Base-by-base conservation (phyloP, 2,113 vertebrate genomes). In the Amia ocellicauda region DNA sequence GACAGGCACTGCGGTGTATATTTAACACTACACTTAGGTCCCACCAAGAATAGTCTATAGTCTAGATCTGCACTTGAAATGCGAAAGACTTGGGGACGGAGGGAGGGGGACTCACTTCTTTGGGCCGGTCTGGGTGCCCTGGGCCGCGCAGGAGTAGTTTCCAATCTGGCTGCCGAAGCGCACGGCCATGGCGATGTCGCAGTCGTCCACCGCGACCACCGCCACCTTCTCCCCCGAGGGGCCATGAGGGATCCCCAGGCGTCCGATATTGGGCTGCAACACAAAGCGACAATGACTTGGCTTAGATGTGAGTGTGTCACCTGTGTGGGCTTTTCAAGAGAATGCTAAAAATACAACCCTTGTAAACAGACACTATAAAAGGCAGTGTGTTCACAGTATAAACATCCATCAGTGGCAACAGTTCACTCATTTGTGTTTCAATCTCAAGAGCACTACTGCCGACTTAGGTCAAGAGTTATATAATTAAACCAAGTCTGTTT, bases 141-240 rank as follows among this genome's bases (percentile, higher is more conserved):
- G 95, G 13, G 97, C 96, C 0, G 96, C 97, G 0, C 97, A 99
- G 42, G 92, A 94, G 81, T 99, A 98, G 87, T 99, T 99, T 16
- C 93, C 91, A 0, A 97, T 87, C 49, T 90, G 78, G 71, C 58
- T 85, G 19, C 96, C 93, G 0, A 98, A 99, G 56, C 93, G 92
- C 65, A 97, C 90, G 0, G 97, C 94, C 88, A 98, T 89, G 3
- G 97, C 90, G 0, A 93, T 94, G 78, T 99, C 97, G 62, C 97
- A 99, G 80, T 94, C 91, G 0, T 98, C 97, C 68, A 99, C 93
- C 0, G 95, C 94, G 16, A 99, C 94, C 68, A 98, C 92, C 0
- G 96, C 95, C 78, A 99, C 93, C 79, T 99, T 99, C 74, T 99
- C 95, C 24, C 92, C 93, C 0, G 97, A 99, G 0, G 95, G 97